Evolutionary conservation across 2,888 invertebrate genomes (phyloP), one percentile per base, ranked within the genome.

Genomic region (Euspilapteryx auroguttella): DNA sequence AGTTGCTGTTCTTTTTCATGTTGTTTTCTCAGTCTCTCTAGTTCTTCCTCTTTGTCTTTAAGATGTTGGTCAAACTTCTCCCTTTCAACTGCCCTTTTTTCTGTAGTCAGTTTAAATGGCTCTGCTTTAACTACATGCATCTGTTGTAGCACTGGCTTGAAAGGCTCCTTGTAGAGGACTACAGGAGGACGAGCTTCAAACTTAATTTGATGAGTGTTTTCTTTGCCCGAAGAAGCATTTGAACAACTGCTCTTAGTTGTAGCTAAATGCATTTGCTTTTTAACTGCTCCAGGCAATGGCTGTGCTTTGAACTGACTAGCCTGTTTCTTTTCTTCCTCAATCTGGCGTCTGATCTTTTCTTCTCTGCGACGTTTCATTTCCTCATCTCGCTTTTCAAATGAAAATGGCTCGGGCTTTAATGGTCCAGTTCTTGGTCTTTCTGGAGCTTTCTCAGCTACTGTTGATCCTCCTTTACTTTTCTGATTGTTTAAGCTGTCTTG

Each of bases 251-350:
- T 46, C 32, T 61, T 64, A 0, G 46, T 31, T 2, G 44, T 39
- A 29, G 30, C 42, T 57, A 21, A 62, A 35, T 39, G 62, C 58
- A 48, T 78, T 30, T 32, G 63, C 50, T 55, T 79, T 44, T 42
- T 79, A 40, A 55, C 66, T 39, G 39, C 56, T n/a, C 47, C 49
- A 1, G 87, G 87, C 9, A 82, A 47, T 1, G 86, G 86, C 27
- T 83, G 81, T 0, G 89, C 89, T 52, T 84, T 85, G 43, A 89
- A 89, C 37, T 80, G 79, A 1, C 79, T 59, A 1, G 79, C 71
- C 47, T 82, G 79, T 39, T 78, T 82, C 24, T 79, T 71, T 33
- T 82, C 79, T 35, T 73, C 65, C 33, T 84, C 81, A 12, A 81
- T 47, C 32, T 77, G 61, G 35, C 78, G 73, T 36, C 79, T 78